Evolutionary conservation across 2,888 invertebrate genomes (phyloP), one percentile per base, ranked within the genome.

Genomic region (Onthophagus sagittarius): DNA sequence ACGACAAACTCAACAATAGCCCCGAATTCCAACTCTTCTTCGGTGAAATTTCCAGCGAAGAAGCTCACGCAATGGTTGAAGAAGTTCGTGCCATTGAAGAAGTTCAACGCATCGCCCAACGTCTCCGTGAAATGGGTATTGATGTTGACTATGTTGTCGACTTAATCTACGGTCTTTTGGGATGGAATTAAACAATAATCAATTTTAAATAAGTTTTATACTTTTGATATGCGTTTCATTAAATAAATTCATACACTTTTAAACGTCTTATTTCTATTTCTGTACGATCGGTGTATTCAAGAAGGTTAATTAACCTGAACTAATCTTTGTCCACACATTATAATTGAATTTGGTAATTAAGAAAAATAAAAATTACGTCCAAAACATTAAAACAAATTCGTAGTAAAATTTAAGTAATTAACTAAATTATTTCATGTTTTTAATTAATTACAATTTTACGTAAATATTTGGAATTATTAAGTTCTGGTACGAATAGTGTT

Each of bases 21-120:
- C 73, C 73, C 0, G 79, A 77, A 39, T 80, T 82, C 72, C 74
- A 78, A 72, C 78, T 74, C 14, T 77, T 82, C 23, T 79, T 77
- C 15, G 76, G 74, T 13, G 77, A 76, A 32, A 73, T 82, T 15
- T 73, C 77, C 7, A 76, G 77, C 62, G 72, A 75, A n/a, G 77
- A 79, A 33, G 75, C 77, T 15, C 73, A 77, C 15, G 72, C 75
- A 31, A 70, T 81, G 32, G 77, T 80, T 15, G 79, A 81, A 53
- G 76, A 79, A 70, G 74, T 80, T 14, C 76, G 79, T 31, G 72
- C 71, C n/a, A 53, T 78, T 13, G 73, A 75, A 6, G 80, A 81
- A 77, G 78, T 80, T 13, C 70, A 74, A 69, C 71, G 76, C 15
- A 33, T 80, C 53, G 75, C 75, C 9, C 70, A 72, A 14, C 70